Evolutionary conservation across 2,888 invertebrate species (phyloP), one percentile per base, ranked within the genome.

Genomic region (Dynastes hyllus): DNA sequence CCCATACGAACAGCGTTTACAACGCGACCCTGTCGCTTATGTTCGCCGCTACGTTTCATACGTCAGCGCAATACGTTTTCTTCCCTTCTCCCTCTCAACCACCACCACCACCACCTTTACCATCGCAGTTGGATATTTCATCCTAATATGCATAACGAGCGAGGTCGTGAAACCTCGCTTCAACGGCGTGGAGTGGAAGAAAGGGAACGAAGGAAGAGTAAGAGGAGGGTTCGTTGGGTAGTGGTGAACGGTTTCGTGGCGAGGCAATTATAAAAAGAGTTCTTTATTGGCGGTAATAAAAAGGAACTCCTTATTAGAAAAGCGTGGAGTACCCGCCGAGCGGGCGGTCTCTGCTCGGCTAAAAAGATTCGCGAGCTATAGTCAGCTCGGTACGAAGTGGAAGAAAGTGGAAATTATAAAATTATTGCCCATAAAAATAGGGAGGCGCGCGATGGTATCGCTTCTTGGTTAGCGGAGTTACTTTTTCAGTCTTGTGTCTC

Each of bases 281-380:
- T 75, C 73, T 75, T 75, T 75, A 75, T 75, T 75, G 61, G 61
- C 61, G 73, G 73, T 75, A 75, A 75, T 75, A 75, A 75, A 75
- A 75, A 61, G 73, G 45, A 61, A 45, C 61, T 61, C 73, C 58
- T 75, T 61, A 73, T 73, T 73, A 73, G 73, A 73, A 73, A 69
- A 45, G 40, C 61, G 73, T 40, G n/a, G 61, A 61, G 58, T 37
- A 51, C 51, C 58, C 66, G 2, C 45, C 66, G n/a, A 6, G 66
- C 50, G 27, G 50, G 29, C 29, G 66, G 45, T 45, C 63, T 32
- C 5, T 63, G 8, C 16, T 8, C 63, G 11, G 63, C 29, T 63
- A 32, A 63, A 32, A 63, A 63, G 63, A 63, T 63, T 27, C 63
- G 32, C 32, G 13, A 63, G 63, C 63, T 13, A 1, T 27, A 61